Percentiles rank a stretch among this genome's conserved stretches.
Evolutionary conservation across 2,888 invertebrate genomes (phyloP).

Genomic region (Tipula helvola): DNA sequence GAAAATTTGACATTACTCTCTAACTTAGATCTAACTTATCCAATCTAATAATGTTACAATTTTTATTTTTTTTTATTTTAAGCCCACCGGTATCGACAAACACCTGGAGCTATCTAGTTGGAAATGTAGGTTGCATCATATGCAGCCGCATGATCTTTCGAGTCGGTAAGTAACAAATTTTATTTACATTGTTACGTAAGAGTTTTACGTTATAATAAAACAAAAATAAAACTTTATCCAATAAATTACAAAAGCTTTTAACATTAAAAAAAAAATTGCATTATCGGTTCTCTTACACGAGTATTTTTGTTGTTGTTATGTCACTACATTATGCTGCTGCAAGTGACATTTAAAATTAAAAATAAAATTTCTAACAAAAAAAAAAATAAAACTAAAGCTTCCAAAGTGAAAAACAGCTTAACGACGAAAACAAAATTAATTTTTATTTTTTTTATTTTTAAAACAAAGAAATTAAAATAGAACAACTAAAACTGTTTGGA

Average conservation of each 20-base stretch:
- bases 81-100: neutral
- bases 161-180: neutral
- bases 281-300: neutral
- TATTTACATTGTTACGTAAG: neutral
- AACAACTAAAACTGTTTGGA: neutral
- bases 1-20: too few relatives aligned
- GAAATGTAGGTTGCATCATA: neutral
- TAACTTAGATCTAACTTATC: too few relatives aligned
- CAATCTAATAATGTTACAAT: too few relatives aligned
- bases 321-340: neutral
- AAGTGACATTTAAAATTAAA: neutral
- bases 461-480: neutral
- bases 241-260: too few relatives aligned
- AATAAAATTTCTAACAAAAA: too few relatives aligned
- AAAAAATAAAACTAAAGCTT: neutral
- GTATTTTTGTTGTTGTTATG: too few relatives aligned
- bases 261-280: too few relatives aligned
- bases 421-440: neutral
- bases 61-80: too few relatives aligned
- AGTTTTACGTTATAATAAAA: too few relatives aligned
- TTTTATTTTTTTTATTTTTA: too few relatives aligned
- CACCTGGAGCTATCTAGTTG: neutral
- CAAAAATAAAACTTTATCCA: too few relatives aligned
- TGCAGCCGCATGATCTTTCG: neutral
- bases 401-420: neutral